Percentiles rank a stretch among this genome's conserved stretches.
phyloP scores from a whole-genome alignment of 2,113 vertebrate species.

The Trogon surrucura region DNA sequence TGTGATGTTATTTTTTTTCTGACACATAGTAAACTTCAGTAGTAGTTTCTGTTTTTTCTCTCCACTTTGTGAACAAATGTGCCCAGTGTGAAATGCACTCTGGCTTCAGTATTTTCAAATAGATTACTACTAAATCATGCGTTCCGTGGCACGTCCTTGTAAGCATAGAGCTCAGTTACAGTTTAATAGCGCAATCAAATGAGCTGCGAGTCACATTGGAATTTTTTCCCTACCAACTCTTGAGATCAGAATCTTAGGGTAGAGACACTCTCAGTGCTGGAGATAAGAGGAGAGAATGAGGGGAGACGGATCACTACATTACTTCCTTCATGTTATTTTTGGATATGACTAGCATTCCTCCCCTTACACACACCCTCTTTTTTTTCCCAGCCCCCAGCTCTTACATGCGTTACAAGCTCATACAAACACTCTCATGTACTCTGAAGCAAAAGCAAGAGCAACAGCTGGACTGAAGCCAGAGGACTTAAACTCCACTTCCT shows the following conservation, averaged over 20 bases:
- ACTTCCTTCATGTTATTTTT: slow-evolving; percentile 71
- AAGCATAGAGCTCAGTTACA: not conserved
- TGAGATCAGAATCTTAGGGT: not conserved
- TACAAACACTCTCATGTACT: slow-evolving; percentile 49
- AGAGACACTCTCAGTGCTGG: not conserved
- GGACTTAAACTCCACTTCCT: slow-evolving; percentile 39
- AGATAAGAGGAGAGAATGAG: slow-evolving; percentile 5
- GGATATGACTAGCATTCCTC: slow-evolving; percentile 72
- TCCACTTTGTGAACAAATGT: not conserved
- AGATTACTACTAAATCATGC: not conserved
- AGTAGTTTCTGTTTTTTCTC: not conserved
- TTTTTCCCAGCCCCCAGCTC: slow-evolving; percentile 55
- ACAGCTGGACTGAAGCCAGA: slow-evolving; percentile 61
- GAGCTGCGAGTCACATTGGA: not conserved
- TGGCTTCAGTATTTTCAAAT: not conserved
- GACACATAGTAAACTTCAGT: not conserved
- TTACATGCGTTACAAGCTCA: slow-evolving; percentile 36
- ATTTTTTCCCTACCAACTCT: not conserved
- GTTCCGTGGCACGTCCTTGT: not conserved
- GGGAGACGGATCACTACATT: not conserved
- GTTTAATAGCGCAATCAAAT: not conserved
- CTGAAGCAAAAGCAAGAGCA: slow-evolving; percentile 46
- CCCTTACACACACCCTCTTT: slow-evolving; percentile 73
- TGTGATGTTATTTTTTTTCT: not conserved
- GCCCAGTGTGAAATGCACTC: not conserved